Evolutionary conservation across 2,113 vertebrate species (phyloP).

Genomic region (Cololabis saira): DNA sequence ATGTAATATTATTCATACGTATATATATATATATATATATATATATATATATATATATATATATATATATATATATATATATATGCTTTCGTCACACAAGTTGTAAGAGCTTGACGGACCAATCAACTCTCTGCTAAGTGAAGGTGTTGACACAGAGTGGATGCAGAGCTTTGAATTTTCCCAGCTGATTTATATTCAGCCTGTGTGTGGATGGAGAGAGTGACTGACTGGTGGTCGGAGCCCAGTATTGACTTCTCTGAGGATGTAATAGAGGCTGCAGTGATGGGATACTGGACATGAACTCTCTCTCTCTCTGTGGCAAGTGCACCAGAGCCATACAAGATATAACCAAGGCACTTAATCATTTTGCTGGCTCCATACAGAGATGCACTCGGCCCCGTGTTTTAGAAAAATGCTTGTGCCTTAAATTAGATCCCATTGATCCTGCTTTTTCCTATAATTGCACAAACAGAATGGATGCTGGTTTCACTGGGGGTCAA

Average conservation of each 20-base stretch:
- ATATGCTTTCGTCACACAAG: slow-evolving; percentile 12
- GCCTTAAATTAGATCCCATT: slow-evolving; percentile 75
- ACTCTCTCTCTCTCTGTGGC: slow-evolving; percentile 66
- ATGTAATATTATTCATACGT: too few relatives aligned
- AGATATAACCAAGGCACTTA: slow-evolving; percentile 65
- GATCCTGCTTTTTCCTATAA: slow-evolving; percentile 69
- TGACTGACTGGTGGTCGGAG: slow-evolving; percentile 75
- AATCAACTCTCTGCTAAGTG: slow-evolving; percentile 32
- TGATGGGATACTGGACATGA: slow-evolving; percentile 76
- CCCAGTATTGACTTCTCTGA: slow-evolving; percentile 76
- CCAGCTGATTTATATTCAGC: slow-evolving; percentile 70
- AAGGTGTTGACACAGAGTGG: slow-evolving; percentile 38
- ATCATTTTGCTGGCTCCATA: slow-evolving; percentile 68
- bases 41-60: too few relatives aligned
- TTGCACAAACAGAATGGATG: slow-evolving; percentile 65
- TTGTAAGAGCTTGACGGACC: neutral
- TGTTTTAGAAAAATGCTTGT: slow-evolving; percentile 73
- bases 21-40: too few relatives aligned
- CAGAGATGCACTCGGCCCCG: slow-evolving; percentile 47
- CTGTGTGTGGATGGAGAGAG: slow-evolving; percentile 63
- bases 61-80: too few relatives aligned
- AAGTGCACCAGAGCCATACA: slow-evolving; percentile 67
- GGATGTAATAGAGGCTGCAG: slow-evolving; percentile 76
- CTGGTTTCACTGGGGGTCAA: slow-evolving; percentile 62
- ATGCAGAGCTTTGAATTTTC: slow-evolving; percentile 55